Evolutionary conservation across 2,797 vertebrate species (phyloP), one percentile per base, ranked within the genome.

Genomic region (Neostethus bicornis): DNA sequence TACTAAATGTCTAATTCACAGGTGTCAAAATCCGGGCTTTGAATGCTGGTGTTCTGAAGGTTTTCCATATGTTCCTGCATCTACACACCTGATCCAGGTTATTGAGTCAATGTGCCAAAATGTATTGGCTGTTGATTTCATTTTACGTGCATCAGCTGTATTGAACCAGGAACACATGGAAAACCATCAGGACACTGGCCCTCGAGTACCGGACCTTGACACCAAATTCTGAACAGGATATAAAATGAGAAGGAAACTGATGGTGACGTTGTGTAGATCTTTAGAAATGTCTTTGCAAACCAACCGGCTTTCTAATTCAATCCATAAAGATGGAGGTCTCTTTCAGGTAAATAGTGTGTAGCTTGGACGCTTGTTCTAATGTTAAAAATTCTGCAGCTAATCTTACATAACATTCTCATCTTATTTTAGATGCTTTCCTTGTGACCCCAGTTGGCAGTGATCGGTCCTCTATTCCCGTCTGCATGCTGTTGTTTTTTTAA

Each of bases 381-480:
- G 55, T 64, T 54, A 39, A 56, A 75, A 70, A 77, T 52, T 61
- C 68, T 70, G 57, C 11, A 62, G 74, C 48, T 84, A 74, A 61
- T 74, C 74, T 79, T 76, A 35, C 80, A 74, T 67, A 69, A 66
- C 16, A 10, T 74, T 13, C 29, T 44, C 57, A 23, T 69, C 70
- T 21, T 80, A 79, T 80, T 87, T 83, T 70, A 37, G 62, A 78
- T 61, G 10, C 52, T 51, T 4, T 74, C 66, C 70, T 43, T 67
- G 73, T 79, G 74, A 72, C 72, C n/a, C 52, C n/a, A 6, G 66
- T 57, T 45, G 70, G 29, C 62, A 66, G 70, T 44, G 32, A 50
- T 24, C 25, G 1, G 51, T 53, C 7, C 19, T 67, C 42, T 31
- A 9, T 43, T 43, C 68, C n/a, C 49, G 47, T 39, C 48, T 14